Evolutionary conservation across 2,797 vertebrate genomes (phyloP).

Genomic region (Adelosebastes latens): DNA sequence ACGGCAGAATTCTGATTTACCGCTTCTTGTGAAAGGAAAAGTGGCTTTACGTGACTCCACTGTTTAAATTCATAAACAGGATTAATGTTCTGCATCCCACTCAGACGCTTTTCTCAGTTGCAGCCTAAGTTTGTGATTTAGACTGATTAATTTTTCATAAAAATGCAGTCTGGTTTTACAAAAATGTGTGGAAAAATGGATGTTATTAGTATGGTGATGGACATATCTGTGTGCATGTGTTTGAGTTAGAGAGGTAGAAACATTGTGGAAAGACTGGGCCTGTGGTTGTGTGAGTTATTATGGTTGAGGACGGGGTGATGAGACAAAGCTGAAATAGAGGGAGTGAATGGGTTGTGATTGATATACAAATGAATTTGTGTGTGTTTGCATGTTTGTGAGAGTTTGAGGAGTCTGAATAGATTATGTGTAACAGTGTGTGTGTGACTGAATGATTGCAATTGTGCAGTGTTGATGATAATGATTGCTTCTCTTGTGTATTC

Average conservation of each 20-base stretch:
- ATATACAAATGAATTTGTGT: background rate
- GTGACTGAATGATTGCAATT: constrained; percentile 14
- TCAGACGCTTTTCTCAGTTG: background rate
- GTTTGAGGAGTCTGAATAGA: background rate
- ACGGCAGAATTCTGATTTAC: background rate
- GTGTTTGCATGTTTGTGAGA: background rate
- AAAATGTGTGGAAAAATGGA: background rate
- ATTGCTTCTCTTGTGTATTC: constrained; percentile 15
- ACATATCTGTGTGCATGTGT: too few relatives aligned
- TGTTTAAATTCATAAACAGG: background rate
- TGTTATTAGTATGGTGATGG: background rate
- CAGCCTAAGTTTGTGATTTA: background rate
- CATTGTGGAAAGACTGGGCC: background rate
- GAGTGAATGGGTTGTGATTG: constrained; percentile 17
- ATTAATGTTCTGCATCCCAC: background rate
- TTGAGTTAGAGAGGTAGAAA: background rate
- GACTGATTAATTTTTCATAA: background rate
- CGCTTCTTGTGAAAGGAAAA: background rate
- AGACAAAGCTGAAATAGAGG: background rate
- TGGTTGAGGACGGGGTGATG: background rate
- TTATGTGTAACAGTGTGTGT: background rate
- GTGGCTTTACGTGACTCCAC: background rate
- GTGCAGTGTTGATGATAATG: constrained; percentile 8
- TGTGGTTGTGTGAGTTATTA: background rate
- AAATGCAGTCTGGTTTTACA: background rate